Percentiles rank a stretch among this genome's conserved stretches.
phyloP scores from a whole-genome alignment of 1,140 invertebrate species.

The Batillaria attramentaria region DNA sequence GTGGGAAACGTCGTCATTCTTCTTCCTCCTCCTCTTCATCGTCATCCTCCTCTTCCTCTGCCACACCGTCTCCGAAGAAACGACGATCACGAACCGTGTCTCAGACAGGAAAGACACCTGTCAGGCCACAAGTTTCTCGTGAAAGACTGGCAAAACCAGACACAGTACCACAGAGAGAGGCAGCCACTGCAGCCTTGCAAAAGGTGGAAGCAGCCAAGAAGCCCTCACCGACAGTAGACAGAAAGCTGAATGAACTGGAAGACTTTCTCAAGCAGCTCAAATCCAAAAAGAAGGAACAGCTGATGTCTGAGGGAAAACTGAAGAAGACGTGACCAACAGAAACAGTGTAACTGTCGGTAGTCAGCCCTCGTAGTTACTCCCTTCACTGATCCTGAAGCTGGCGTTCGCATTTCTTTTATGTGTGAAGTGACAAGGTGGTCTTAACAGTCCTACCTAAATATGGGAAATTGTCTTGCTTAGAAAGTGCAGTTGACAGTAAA shows the following conservation, averaged over 20 bases:
- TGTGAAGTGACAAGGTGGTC: no score
- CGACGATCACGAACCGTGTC: no score
- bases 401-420: no score
- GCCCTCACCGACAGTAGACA: background rate
- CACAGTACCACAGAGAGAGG: constrained; percentile 14
- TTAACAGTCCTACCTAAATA: no score
- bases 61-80: background rate
- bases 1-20: background rate
- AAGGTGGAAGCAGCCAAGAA: background rate
- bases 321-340: no score
- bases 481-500: no score
- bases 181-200: background rate
- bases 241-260: constrained; percentile 48
- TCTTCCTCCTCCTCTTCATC: constrained; percentile 23
- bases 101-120: background rate
- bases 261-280: constrained; percentile 54
- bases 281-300: constrained; percentile 47
- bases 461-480: no score
- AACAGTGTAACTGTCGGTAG: no score
- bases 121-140: background rate
- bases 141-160: background rate
- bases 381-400: no score
- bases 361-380: no score
- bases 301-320: constrained; percentile 39
- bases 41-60: constrained; percentile 16